Base-by-base conservation (phyloP, 2,888 invertebrate genomes). In the Apocheima hispidaria region DNA sequence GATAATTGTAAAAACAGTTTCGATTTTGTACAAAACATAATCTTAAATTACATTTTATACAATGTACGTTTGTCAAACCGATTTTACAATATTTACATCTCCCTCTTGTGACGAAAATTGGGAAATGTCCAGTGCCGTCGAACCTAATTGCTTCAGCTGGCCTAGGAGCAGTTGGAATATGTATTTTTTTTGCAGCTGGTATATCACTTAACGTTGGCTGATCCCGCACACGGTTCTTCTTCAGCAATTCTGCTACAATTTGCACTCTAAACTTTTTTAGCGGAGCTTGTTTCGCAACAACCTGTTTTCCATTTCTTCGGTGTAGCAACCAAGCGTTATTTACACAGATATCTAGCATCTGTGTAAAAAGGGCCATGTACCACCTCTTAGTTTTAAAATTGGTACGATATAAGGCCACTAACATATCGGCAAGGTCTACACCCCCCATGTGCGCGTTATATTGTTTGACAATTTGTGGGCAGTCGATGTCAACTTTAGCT, bases 281-380 rank as follows among this genome's bases (percentile, higher is more conserved):
- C 12, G 12, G 33, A 33, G 12, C 33, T 33, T 33, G 9, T 33
- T 33, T 33, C 9, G 1, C 12, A 10, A 10, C 10, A 12, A 33
- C 33, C 33, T 33, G 33, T 10, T 12, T 33, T 33, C 33, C 33
- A 9, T 33, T 9, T 10, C 33, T 33, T 33, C 33, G 33, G 10
- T 10, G 12, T 33, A 33, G 12, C 33, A 33, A 10, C 33, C 33
- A 33, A 9, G 10, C 33, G 12, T 33, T 33, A 33, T 33, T 33
- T 33, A 33, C 33, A 33, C 72, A 68, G 20, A 73, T 70, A 20
- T 69, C 73, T 20, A 72, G 33, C 18, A 70, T n/a, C 49, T 73
- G 74, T 6, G 49, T 69, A 71, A 79, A 79, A 40, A 81, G 72
- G 26, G 71, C 69, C 28, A 79, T 63, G 44, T 78, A 79, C 77